Evolutionary conservation across 2,113 vertebrate species (phyloP).

Genomic region (Varanus komodoensis): DNA sequence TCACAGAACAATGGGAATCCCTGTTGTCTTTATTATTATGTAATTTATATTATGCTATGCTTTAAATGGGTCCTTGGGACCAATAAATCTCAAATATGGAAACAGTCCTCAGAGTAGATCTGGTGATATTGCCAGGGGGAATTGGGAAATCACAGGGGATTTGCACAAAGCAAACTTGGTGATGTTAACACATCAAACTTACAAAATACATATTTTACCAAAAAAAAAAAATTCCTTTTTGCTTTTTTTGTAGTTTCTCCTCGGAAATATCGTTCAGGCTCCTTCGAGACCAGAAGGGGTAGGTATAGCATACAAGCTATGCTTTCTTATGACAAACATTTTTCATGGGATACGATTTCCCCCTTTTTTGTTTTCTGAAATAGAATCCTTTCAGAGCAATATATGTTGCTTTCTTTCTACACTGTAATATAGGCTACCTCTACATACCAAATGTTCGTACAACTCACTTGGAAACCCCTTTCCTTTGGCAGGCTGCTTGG

Average conservation of each 20-base stretch:
- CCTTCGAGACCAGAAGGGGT: background rate
- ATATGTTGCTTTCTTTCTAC: slow-evolving; percentile 3
- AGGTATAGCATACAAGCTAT: background rate
- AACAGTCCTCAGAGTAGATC: slow-evolving; percentile 62
- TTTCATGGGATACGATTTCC: background rate
- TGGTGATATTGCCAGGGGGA: slow-evolving; percentile 55
- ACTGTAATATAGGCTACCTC: background rate
- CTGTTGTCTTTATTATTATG: slow-evolving; percentile 55
- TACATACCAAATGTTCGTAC: background rate
- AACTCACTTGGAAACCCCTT: background rate
- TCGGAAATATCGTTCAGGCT: background rate
- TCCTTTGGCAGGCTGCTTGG: background rate
- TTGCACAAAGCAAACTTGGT: slow-evolving; percentile 41
- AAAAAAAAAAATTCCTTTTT: background rate
- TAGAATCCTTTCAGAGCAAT: slow-evolving; percentile 10
- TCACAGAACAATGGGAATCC: slow-evolving; percentile 57
- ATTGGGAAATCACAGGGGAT: slow-evolving; percentile 67
- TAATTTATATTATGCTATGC: slow-evolving; percentile 3
- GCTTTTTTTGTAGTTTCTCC: background rate
- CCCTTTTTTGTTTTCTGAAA: slow-evolving; percentile 2
- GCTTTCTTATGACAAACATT: background rate
- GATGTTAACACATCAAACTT: slow-evolving; percentile 47
- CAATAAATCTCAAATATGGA: slow-evolving; percentile 65
- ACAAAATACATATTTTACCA: background rate
- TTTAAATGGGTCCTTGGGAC: slow-evolving; percentile 67